Percentiles rank a stretch among this genome's conserved stretches.
Conservation (phyloP, 2,888 invertebrate genomes). For the Scaptomyza caliginosa region DNA sequence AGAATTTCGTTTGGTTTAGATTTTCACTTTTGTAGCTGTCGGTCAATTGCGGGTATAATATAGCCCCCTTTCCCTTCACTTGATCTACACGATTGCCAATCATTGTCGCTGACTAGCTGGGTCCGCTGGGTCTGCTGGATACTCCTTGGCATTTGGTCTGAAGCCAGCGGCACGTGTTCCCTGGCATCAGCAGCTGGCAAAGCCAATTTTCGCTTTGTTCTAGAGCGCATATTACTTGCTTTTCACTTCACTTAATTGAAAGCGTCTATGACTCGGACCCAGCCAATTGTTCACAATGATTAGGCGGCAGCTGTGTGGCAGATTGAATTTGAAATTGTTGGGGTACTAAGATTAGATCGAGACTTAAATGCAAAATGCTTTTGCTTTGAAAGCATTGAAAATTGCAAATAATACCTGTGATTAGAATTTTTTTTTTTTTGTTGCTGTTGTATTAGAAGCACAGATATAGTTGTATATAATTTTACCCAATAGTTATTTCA, state of each 20-base stretch:
- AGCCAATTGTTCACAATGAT: constrained; percentile 43
- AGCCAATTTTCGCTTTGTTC: constrained; percentile 55
- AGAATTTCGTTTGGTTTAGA: constrained; percentile 79
- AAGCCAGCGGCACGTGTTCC: constrained; percentile 35
- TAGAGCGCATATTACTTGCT: constrained; percentile 51
- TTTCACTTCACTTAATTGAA: constrained; percentile 64
- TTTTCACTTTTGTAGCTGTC: constrained; percentile 75
- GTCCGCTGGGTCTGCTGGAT: constrained; percentile 4
- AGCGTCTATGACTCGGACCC: constrained; percentile 30
- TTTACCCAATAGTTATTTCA: too few species aligned
- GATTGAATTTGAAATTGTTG: constrained; percentile 22
- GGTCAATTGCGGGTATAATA: constrained; percentile 35
- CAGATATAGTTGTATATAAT: too few species aligned
- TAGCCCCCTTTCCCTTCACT: not conserved
- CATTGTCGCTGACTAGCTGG: constrained; percentile 19
- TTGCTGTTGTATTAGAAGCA: not conserved
- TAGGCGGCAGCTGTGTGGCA: constrained; percentile 38
- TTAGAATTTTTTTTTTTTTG: constrained; percentile 4
- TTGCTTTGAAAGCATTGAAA: constrained; percentile 2
- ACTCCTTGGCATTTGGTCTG: constrained; percentile 8
- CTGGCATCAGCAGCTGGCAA: constrained; percentile 14
- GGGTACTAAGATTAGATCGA: not conserved
- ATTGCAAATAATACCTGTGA: not conserved
- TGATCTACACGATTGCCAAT: constrained; percentile 21
- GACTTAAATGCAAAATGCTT: constrained; percentile 10